phyloP scores from a whole-genome alignment of 1,140 invertebrate genomes.

The Varroa destructor region DNA sequence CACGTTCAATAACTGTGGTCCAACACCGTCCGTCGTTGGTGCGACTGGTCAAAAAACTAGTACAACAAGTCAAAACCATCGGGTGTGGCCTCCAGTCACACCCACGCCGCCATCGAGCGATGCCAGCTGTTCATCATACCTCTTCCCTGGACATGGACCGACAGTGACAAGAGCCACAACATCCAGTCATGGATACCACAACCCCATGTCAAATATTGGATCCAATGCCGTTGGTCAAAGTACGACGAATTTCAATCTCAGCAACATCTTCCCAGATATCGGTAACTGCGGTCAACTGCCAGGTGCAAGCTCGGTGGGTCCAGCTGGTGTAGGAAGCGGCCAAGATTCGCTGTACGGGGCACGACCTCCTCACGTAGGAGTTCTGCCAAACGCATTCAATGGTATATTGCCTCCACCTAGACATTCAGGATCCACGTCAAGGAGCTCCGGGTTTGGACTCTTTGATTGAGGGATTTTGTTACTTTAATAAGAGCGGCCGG shows the following conservation, averaged over 20 bases:
- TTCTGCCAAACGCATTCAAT: conserved; percentile 1
- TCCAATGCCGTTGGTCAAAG: background rate
- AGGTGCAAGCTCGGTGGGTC: background rate
- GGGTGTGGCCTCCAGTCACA: conserved; percentile 19
- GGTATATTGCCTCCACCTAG: conserved; percentile 1
- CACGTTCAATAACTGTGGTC: conserved; percentile 4
- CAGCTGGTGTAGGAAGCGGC: too few relatives aligned
- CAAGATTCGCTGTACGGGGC: too few relatives aligned
- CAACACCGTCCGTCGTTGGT: too few relatives aligned
- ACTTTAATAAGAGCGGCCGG: too few relatives aligned
- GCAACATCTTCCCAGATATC: conserved; percentile 17
- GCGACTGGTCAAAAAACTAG: background rate
- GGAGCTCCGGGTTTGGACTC: conserved; percentile 12
- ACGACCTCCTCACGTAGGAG: too few relatives aligned
- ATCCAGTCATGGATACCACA: conserved; percentile 4
- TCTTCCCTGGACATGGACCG: background rate
- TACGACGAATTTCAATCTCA: conserved; percentile 9
- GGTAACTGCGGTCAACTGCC: conserved; percentile 2
- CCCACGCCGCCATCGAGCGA: background rate
- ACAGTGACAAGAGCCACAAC: too few relatives aligned
- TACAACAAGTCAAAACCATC: conserved; percentile 9
- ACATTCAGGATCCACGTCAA: conserved; percentile 17
- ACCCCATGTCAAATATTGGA: background rate
- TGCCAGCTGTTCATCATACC: conserved; percentile 5
- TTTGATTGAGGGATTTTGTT: background rate